Percentiles rank a stretch among this genome's conserved stretches.
phyloP scores from a whole-genome alignment of 92 coral and sea anemone species.

The Anthopleura xanthogrammica region DNA sequence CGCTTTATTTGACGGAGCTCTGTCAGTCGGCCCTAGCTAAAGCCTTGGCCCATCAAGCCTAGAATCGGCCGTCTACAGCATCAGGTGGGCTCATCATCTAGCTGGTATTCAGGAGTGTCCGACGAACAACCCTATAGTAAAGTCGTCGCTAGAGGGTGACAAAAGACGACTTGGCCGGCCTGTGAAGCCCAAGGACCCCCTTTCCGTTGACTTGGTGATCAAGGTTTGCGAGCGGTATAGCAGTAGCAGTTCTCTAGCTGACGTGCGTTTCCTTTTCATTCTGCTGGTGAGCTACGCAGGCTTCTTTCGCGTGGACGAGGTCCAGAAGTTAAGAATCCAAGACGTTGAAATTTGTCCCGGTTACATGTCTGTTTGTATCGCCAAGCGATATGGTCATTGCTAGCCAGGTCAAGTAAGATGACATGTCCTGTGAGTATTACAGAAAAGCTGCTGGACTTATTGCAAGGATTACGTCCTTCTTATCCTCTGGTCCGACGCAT shows the following conservation, averaged over 20 bases:
- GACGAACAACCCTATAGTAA: constrained; percentile 39
- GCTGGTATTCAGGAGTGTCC: constrained; percentile 19
- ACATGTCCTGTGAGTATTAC: constrained; percentile 18
- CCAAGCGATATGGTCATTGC: neutral
- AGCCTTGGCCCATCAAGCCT: constrained; percentile 14
- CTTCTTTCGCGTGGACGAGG: too few species aligned
- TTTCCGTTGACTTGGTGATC: constrained; percentile 16
- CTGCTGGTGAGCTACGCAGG: constrained; percentile 38
- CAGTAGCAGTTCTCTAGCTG: constrained; percentile 29
- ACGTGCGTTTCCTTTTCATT: constrained; percentile 44
- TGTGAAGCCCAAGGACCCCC: constrained; percentile 41
- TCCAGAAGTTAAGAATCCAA: too few species aligned
- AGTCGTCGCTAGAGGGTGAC: constrained; percentile 41
- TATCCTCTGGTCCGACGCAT: neutral
- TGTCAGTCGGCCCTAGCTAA: constrained; percentile 21
- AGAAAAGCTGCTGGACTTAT: neutral
- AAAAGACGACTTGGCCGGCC: constrained; percentile 41
- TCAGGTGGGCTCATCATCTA: too few species aligned
- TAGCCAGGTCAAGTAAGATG: neutral
- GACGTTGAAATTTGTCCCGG: too few species aligned
- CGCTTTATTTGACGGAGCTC: constrained; percentile 37
- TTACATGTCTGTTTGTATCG: neutral
- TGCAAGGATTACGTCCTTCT: too few species aligned
- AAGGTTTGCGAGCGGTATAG: constrained; percentile 27
- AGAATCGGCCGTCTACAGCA: too few species aligned